phyloP scores from a whole-genome alignment of 2,797 vertebrate genomes.

The Enteromius treurensis region DNA sequence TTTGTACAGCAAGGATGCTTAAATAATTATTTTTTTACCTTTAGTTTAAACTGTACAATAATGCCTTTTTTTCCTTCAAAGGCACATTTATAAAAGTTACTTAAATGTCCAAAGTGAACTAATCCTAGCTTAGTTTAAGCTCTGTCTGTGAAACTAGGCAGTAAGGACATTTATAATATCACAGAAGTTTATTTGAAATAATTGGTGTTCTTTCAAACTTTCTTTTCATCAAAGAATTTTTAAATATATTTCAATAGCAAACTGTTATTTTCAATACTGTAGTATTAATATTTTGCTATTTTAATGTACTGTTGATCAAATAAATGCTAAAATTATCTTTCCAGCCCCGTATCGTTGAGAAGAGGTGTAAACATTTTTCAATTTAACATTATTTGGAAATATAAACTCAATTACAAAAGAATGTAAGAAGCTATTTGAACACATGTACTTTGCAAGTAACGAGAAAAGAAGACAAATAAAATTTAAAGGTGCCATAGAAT shows the following conservation, averaged over 20 bases:
- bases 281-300: neutral
- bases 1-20: too few relatives aligned
- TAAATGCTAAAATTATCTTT: neutral
- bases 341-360: neutral
- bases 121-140: too few relatives aligned
- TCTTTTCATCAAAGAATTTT: neutral
- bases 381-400: neutral
- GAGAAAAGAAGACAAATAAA: too few relatives aligned
- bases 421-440: neutral
- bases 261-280: neutral
- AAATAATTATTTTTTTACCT: too few relatives aligned
- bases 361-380: neutral
- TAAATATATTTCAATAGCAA: neutral
- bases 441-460: neutral
- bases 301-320: neutral
- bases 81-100: too few relatives aligned
- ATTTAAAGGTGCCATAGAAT: too few relatives aligned
- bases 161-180: neutral
- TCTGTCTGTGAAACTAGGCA: too few relatives aligned
- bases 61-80: too few relatives aligned
- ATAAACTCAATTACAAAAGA: too few relatives aligned
- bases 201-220: neutral
- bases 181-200: neutral
- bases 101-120: too few relatives aligned
- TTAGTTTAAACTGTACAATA: too few relatives aligned